phyloP scores from a whole-genome alignment of 2,797 vertebrate species.

The Myoxocephalus aenaeus region DNA sequence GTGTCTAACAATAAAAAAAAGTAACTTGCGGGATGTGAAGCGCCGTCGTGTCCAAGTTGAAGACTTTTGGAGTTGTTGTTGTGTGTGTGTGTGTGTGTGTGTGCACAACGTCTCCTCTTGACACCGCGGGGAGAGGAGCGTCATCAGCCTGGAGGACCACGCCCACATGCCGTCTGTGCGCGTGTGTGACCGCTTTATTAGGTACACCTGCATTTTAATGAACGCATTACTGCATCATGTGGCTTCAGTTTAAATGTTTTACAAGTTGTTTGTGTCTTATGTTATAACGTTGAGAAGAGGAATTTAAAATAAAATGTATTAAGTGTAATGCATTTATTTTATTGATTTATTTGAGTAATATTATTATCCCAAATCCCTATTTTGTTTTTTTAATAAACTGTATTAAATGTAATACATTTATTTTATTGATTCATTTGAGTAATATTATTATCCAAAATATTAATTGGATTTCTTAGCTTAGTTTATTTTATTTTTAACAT shows the following conservation, averaged over 20 bases:
- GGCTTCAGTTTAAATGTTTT: not conserved
- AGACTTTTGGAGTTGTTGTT: not conserved
- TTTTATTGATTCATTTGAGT: too few relatives aligned
- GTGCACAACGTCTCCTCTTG: slow-evolving; percentile 3
- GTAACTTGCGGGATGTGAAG: not conserved
- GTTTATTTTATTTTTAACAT: too few relatives aligned
- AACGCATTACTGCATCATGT: not conserved
- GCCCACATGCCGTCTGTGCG: not conserved
- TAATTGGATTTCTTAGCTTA: too few relatives aligned
- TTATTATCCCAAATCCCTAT: too few relatives aligned
- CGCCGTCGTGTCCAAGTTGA: not conserved
- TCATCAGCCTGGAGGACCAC: slow-evolving; percentile 28
- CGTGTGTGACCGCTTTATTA: not conserved
- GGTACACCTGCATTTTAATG: not conserved
- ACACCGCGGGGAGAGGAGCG: not conserved
- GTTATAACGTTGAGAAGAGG: not conserved
- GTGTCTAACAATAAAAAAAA: not conserved
- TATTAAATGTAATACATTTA: too few relatives aligned
- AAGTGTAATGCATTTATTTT: too few relatives aligned
- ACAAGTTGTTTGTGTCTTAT: not conserved
- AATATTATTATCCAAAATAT: too few relatives aligned
- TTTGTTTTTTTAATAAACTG: too few relatives aligned
- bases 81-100: too few relatives aligned
- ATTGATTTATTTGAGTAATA: too few relatives aligned
- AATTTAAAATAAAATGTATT: not conserved